Percentiles rank a stretch among this genome's conserved stretches.
phyloP scores from a whole-genome alignment of 2,797 vertebrate genomes.

The Chloroceryle amazona region DNA sequence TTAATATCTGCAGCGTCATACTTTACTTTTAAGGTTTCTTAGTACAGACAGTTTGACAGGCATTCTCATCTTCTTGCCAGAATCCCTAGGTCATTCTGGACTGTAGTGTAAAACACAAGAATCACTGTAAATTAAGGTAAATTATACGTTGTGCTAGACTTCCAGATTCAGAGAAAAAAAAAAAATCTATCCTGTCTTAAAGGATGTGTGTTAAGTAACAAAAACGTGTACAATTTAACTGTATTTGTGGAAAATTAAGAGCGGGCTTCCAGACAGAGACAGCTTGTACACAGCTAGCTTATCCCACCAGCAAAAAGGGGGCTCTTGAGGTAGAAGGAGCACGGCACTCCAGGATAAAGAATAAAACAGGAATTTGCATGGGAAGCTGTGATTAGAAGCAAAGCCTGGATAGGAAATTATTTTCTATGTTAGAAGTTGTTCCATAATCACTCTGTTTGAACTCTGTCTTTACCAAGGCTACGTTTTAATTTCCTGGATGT shows the following conservation, averaged over 20 bases:
- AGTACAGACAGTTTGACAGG: constrained; percentile 28
- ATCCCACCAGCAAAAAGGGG: background rate
- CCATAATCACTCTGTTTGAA: background rate
- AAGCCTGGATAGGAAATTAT: background rate
- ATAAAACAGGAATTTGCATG: background rate
- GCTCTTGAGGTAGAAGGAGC: background rate
- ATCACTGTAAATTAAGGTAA: constrained; percentile 25
- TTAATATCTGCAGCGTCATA: constrained; percentile 22
- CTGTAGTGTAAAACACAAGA: background rate
- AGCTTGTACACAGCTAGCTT: background rate
- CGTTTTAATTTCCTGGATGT: constrained; percentile 21
- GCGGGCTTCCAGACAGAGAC: background rate
- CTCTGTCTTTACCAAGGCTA: background rate
- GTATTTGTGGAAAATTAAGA: background rate
- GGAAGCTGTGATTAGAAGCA: background rate
- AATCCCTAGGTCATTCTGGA: background rate
- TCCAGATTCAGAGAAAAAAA: background rate
- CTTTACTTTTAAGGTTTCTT: constrained; percentile 30
- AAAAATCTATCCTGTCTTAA: background rate
- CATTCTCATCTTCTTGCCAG: background rate
- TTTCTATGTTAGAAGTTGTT: background rate
- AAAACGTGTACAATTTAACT: background rate
- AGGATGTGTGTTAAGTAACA: background rate
- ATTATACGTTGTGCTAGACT: background rate
- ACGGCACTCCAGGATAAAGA: background rate